These are phyloP conservation scores for Troides helena DNA, from an alignment of 2,888 invertebrate species.

Conservation along the genomic window DNA sequence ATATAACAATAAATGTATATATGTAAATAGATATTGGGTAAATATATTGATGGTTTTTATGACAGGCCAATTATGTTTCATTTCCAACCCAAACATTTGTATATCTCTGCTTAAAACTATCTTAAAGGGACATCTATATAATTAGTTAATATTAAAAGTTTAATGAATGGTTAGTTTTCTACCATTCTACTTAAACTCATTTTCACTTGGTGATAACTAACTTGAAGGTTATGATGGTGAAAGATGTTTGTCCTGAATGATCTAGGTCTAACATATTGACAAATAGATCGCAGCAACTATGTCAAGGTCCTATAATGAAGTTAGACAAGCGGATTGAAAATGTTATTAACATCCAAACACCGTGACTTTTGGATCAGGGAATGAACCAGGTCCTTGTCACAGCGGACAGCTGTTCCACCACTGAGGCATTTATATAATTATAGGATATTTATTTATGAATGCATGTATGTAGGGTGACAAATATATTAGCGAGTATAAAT, in stretches of 20 bases:
- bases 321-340: too few relatives aligned
- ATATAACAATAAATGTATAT: conserved; percentile 55
- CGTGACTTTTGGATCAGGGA: too few relatives aligned
- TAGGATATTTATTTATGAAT: too few relatives aligned
- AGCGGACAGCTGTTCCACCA: not conserved
- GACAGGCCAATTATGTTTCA: conserved; percentile 59
- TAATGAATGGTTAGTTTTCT: too few relatives aligned
- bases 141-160: too few relatives aligned
- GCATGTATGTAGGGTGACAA: too few relatives aligned
- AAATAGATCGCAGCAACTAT: not conserved
- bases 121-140: too few relatives aligned
- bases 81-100: conserved; percentile 35
- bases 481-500: too few relatives aligned
- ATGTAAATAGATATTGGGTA: conserved; percentile 71
- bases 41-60: conserved; percentile 80
- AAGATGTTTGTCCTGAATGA: not conserved
- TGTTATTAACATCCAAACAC: too few relatives aligned
- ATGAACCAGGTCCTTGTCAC: not conserved
- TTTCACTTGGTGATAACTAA: too few relatives aligned
- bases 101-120: not conserved
- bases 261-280: not conserved
- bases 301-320: not conserved
- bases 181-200: too few relatives aligned
- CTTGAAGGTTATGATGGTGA: not conserved
- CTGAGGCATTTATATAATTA: not conserved